Evolutionary conservation across 1,140 invertebrate genomes (phyloP), one percentile per base, ranked within the genome.

Genomic region (Bombus fervidus): DNA sequence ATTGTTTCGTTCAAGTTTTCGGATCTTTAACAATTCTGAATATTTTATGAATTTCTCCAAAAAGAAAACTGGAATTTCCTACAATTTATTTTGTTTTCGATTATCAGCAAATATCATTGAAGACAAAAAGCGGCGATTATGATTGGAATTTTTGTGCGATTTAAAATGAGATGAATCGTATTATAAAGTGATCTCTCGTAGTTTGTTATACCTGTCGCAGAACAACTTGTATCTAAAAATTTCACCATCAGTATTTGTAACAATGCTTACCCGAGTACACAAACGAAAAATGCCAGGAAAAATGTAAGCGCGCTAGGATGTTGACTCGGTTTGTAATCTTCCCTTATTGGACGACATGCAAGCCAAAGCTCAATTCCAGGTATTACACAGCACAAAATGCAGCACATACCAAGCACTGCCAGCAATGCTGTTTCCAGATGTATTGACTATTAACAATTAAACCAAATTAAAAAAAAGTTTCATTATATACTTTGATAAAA

Each of bases 331-430:
- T 94, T 92, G 83, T 94, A 95, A 91, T 93, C 92, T 75, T 92
- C 86, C 78, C 87, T 90, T 71, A 92, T 91, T 86, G 93, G 93
- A 62, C 94, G 92, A 90, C 94, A 95, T 75, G 93, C 94, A 79
- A 95, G 92, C 92, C 93, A 95, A 86, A 93, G 89, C 87, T 95
- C 94, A 68, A 92, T 95, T 74, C 92, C 92, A 86, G 94, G 94
- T 87, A 95, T 91, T 76, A 95, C 86, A 86, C 92, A 93, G 90
- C 93, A 94, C 85, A 95, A 89, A 86, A 94, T 86, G 74, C 89
- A 92, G 78, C 93, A 94, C 71, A 93, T 71, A 68, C 88, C 92
- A 71, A 94, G 85, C 57, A 94, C 86, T 73, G 82, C 88, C 66
- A 95, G 83, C 66, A 94, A 94, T 66, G 88, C 88, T 64, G 91